These are phyloP conservation scores for Eilema sororculum DNA, from an alignment of 2,888 invertebrate genomes.

Conservation along the genomic window DNA sequence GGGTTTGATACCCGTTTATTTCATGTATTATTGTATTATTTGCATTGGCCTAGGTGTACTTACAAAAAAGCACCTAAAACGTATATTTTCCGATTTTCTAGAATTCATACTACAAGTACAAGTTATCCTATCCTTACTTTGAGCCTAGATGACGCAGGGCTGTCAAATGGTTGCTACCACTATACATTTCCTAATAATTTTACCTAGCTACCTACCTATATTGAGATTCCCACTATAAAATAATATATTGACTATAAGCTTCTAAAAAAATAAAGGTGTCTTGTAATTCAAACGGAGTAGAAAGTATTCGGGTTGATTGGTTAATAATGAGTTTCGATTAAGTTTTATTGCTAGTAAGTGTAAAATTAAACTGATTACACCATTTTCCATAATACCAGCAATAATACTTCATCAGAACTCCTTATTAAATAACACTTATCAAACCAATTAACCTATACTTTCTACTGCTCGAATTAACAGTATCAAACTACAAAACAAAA, in stretches of 20 bases:
- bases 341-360: no score
- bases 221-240: no score
- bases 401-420: neutral
- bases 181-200: no score
- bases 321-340: no score
- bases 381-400: neutral
- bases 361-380: no score
- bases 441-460: neutral
- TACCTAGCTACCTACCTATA: no score
- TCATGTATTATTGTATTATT: neutral
- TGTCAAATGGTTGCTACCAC: no score
- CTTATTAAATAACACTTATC: constrained; percentile 2
- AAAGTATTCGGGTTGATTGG: no score
- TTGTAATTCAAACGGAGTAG: no score
- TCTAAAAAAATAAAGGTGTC: neutral
- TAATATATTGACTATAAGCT: no score
- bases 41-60: neutral
- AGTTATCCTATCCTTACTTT: no score
- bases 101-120: neutral
- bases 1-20: neutral
- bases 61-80: neutral
- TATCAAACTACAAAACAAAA: constrained; percentile 11
- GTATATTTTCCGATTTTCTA: neutral
- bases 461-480: neutral
- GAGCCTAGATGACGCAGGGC: no score